Evolutionary conservation across 2,797 vertebrate genomes (phyloP), one percentile per base, ranked within the genome.

Genomic region (Gastrophryne carolinensis): DNA sequence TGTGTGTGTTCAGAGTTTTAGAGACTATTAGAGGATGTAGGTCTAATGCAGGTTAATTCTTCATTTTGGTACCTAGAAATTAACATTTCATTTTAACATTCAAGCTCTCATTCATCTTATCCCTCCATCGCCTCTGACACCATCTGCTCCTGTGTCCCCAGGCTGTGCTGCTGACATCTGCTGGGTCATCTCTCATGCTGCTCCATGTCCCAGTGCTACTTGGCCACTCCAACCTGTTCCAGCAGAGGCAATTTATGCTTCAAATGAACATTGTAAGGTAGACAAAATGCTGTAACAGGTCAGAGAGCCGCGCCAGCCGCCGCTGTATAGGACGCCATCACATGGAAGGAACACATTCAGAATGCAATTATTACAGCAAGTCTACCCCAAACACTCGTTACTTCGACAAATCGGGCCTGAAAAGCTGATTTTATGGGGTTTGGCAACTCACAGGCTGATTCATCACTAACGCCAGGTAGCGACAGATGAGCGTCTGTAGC

Each of bases 161-260:
- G 67, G 75, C 75, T 69, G 39, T 50, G 60, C 60, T 77, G 60
- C 72, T 65, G 60, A 77, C 75, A 77, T 77, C 67, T 77, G 75
- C 52, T 65, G 58, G 67, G 60, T 67, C 57, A 67, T 77, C 75
- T 77, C 58, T 71, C 60, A 71, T 58, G 52, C 67, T 64, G 67
- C 49, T 63, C 26, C 30, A 15, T 69, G 57, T 76, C 73, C 66
- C 58, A 69, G 39, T 35, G 56, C 61, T 65, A 39, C 60, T 65
- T 77, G 67, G 67, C 52, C 67, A 65, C 66, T 37, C 52, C 21
- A 65, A 56, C 49, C 66, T 65, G 47, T 47, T 56, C 52, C 35
- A 56, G 58, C 64, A 61, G 60, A 60, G 75, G 65, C 67, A 50
- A 72, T 61, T 52, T 63, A 65, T 23, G 35, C 60, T 71, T 65